phyloP scores from a whole-genome alignment of 2,888 invertebrate species.

The Drosophila lutescens region DNA sequence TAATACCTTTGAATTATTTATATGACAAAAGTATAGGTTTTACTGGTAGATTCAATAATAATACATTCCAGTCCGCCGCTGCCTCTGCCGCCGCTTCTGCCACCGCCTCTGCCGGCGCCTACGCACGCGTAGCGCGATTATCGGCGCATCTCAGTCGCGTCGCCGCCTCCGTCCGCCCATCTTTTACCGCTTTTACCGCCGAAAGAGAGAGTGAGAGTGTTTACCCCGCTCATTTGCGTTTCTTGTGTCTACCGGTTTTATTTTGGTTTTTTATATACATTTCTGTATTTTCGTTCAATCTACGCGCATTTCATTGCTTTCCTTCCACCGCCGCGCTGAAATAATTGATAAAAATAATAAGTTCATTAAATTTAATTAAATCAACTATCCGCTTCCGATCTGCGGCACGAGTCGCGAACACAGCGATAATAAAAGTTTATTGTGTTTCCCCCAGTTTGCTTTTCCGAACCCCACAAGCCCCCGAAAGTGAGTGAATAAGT shows the following conservation, averaged over 20 bases:
- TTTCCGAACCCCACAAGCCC: background rate
- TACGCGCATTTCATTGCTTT: constrained; percentile 56
- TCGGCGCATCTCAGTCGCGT: constrained; percentile 45
- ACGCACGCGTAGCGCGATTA: constrained; percentile 33
- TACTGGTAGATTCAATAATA: background rate
- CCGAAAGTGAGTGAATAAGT: constrained; percentile 28
- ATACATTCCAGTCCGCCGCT: background rate
- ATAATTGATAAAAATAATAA: constrained; percentile 54
- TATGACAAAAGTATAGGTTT: background rate
- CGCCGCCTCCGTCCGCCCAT: constrained; percentile 34
- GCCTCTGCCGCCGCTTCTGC: constrained; percentile 15
- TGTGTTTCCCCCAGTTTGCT: constrained; percentile 35
- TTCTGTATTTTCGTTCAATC: constrained; percentile 47
- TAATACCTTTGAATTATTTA: background rate
- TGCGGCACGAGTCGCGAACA: constrained; percentile 35
- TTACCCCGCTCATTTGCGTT: constrained; percentile 75
- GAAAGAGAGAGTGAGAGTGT: constrained; percentile 81
- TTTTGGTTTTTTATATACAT: constrained; percentile 32
- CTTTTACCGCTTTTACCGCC: constrained; percentile 76
- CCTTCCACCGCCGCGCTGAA: constrained; percentile 15
- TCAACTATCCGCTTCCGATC: constrained; percentile 69
- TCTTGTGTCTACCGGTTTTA: constrained; percentile 70
- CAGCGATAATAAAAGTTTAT: constrained; percentile 41
- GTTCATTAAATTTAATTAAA: constrained; percentile 76
- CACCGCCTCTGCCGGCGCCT: constrained; percentile 25